Conservation (phyloP, 1,140 invertebrate species). For the Lethrus apterus region DNA sequence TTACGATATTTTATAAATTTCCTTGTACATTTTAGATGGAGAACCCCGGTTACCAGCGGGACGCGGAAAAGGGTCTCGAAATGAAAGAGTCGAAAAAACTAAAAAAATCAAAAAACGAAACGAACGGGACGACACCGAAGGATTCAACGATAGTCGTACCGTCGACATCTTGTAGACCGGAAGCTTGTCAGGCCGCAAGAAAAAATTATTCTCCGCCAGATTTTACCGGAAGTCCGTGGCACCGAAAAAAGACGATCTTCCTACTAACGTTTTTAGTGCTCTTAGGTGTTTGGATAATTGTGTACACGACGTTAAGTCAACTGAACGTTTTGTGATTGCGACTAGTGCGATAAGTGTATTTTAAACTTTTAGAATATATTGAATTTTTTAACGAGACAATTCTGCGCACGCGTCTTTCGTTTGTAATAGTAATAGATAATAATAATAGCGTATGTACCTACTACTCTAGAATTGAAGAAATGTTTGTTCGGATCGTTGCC, state of each 20-base stretch:
- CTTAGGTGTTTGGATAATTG: constrained; percentile 44
- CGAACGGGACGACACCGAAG: constrained; percentile 14
- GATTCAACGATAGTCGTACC: background rate
- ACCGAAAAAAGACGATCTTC: constrained; percentile 44
- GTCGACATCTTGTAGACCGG: constrained; percentile 30
- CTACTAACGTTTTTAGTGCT: constrained; percentile 42
- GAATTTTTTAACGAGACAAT: too few relatives aligned
- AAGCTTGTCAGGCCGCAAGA: constrained; percentile 33
- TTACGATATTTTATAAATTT: constrained; percentile 1
- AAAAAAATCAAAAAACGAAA: constrained; percentile 14
- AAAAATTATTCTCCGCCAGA: constrained; percentile 32
- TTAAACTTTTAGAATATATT: too few relatives aligned
- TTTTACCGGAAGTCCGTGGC: constrained; percentile 45
- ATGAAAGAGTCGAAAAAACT: constrained; percentile 2
- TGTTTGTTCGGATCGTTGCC: too few relatives aligned
- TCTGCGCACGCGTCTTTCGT: too few relatives aligned
- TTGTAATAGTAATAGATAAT: too few relatives aligned
- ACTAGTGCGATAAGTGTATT: too few relatives aligned
- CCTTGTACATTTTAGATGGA: constrained; percentile 22
- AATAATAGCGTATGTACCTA: too few relatives aligned
- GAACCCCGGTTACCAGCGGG: constrained; percentile 17
- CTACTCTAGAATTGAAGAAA: too few relatives aligned
- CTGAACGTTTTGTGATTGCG: constrained; percentile 27
- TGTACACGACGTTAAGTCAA: constrained; percentile 43
- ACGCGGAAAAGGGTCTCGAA: constrained; percentile 20